A percentile compares a stretch with the other conserved stretches of the same genome.
Evolutionary conservation across 2,113 vertebrate genomes (phyloP).

Genomic region (Alethe diademata): DNA sequence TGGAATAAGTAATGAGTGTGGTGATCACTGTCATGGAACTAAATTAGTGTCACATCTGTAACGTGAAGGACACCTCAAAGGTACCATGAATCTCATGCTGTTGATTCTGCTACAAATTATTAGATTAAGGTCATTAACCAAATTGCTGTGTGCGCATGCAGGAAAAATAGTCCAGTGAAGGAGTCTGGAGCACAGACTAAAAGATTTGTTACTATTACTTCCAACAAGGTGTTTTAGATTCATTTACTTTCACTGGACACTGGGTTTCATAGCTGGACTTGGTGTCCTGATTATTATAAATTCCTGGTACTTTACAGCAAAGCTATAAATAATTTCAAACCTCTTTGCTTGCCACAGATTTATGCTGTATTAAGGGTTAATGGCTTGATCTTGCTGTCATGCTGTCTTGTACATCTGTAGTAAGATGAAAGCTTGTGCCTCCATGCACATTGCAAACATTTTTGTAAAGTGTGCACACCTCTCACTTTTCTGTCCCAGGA

Average conservation of each 20-base stretch:
- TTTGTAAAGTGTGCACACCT: neutral
- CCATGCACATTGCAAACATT: neutral
- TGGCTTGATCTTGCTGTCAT: neutral
- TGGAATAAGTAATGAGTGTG: constrained; percentile 64
- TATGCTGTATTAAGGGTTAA: neutral
- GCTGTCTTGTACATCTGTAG: neutral
- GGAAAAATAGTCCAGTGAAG: neutral
- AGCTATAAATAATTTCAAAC: neutral
- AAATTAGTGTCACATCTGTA: constrained; percentile 70
- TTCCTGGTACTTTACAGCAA: neutral
- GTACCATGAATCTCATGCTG: constrained; percentile 54
- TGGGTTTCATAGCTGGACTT: neutral
- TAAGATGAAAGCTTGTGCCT: neutral
- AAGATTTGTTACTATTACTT: constrained; percentile 34
- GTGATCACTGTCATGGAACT: constrained; percentile 70
- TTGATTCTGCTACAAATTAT: constrained; percentile 72
- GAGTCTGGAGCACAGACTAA: neutral
- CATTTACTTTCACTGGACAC: constrained; percentile 15
- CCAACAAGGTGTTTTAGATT: neutral
- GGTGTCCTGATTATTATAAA: neutral
- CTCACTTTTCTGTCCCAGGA: neutral
- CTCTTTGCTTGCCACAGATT: neutral
- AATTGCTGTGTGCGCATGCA: constrained; percentile 14
- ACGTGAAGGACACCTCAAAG: constrained; percentile 80
- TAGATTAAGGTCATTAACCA: constrained; percentile 62